Conservation (phyloP, 2,888 invertebrate species). For the Caenorhabditis sp. region DNA sequence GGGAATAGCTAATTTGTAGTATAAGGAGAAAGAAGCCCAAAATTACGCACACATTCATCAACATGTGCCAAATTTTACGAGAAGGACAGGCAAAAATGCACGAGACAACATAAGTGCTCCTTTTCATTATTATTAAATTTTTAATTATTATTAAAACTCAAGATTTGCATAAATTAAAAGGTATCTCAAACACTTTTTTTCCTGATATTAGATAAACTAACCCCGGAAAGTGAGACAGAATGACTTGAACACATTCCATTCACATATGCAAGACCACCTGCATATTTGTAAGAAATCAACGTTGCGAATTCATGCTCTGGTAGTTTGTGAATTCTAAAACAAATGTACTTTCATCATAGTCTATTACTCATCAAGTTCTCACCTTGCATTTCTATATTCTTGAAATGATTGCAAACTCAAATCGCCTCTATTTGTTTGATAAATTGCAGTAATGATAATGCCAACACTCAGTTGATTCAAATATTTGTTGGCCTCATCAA, state of each 20-base stretch:
- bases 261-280: slow-evolving; percentile 68
- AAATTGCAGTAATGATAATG: slow-evolving; percentile 62
- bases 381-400: slow-evolving; percentile 59
- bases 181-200: background rate
- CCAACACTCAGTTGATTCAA: slow-evolving; percentile 65
- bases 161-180: background rate
- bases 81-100: background rate
- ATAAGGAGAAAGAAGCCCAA: slow-evolving; percentile 10
- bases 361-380: background rate
- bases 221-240: slow-evolving; percentile 59
- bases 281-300: slow-evolving; percentile 63
- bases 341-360: background rate
- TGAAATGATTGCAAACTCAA: slow-evolving; percentile 65
- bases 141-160: background rate
- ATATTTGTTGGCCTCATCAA: slow-evolving; percentile 67
- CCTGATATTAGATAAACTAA: slow-evolving; percentile 35
- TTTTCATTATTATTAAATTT: background rate
- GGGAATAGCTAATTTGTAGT: slow-evolving; percentile 38
- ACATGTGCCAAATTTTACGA: slow-evolving; percentile 19
- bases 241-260: slow-evolving; percentile 64
- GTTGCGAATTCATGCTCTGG: slow-evolving; percentile 67
- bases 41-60: slow-evolving; percentile 27
- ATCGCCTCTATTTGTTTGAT: slow-evolving; percentile 62
- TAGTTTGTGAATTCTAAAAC: slow-evolving; percentile 48
- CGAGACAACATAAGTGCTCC: background rate